These are phyloP conservation scores for Perca fluviatilis DNA, from an alignment of 2,113 vertebrate species.

Conservation along the genomic window DNA sequence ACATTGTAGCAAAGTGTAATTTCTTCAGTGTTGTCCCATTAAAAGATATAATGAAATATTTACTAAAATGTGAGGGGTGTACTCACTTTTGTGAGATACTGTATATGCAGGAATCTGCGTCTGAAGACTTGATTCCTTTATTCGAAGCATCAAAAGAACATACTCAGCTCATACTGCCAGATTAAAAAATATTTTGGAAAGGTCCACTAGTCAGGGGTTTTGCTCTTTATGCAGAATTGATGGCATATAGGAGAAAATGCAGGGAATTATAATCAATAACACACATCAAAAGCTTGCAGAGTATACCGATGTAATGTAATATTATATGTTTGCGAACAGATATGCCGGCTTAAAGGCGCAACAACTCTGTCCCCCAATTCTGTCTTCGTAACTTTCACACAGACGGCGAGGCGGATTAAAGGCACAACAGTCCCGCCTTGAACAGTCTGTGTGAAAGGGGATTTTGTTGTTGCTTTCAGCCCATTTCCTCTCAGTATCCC, in stretches of 20 bases:
- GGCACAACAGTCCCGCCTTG: too few species aligned
- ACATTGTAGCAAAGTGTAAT: too few species aligned
- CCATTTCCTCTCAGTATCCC: background rate
- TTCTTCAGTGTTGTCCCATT: too few species aligned
- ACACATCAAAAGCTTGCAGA: background rate
- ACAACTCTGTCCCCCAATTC: too few species aligned
- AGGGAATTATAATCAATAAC: background rate
- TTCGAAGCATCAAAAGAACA: background rate
- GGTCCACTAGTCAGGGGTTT: background rate
- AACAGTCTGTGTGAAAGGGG: too few species aligned
- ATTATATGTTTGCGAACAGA: background rate
- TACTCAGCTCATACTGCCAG: background rate
- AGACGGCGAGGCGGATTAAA: too few species aligned
- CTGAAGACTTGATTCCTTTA: background rate
- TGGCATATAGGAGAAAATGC: background rate
- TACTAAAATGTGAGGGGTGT: too few species aligned
- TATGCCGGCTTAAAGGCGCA: background rate
- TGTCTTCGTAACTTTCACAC: too few species aligned
- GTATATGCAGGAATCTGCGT: too few species aligned
- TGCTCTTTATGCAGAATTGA: background rate
- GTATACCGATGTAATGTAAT: slow-evolving; percentile 15
- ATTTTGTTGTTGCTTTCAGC: too few species aligned
- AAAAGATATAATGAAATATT: too few species aligned
- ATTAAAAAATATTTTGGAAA: slow-evolving; percentile 5
- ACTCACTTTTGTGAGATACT: too few species aligned